Base-by-base conservation (phyloP, 2,888 invertebrate genomes). In the Dynastes hyllus region DNA sequence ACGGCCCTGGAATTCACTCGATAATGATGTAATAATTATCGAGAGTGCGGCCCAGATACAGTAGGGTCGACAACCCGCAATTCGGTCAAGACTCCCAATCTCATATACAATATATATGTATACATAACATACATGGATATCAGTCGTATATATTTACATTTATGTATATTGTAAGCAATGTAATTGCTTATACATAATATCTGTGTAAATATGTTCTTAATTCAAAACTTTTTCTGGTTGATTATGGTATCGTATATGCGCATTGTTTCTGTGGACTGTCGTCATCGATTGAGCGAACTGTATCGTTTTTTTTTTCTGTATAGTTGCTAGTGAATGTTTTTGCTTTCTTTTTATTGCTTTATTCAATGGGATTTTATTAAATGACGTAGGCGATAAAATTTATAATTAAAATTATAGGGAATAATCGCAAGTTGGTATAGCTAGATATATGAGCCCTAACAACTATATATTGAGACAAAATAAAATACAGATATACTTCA, bases 81-180 rank as follows among this genome's bases (percentile, higher is more conserved):
- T 87, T 88, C 86, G 88, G 87, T 86, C 85, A 86, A 87, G 85
- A 86, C 87, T 88, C 82, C 78, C 81, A 79, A 81, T 70, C 79
- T 76, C 53, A 76, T 76, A 51, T 22, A 22, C 22, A 22, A 22
- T 22, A 22, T 22, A 22, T 37, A 37, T 37, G 32, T 53, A 53
- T 76, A 50, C 81, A 45, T 77, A 71, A 82, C 58, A 67, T 53
- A 67, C 67, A 67, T 66, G 50, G 29, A 73, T 29, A 37, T 32
- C 55, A n/a, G 55, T 45, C 51, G 50, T 78, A 73, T 73, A 51
- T 67, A 79, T 73, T 70, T 32, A 50, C 55, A 45, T 71, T 40
- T 11, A 71, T 71, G 32, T 53, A 53, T 53, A 71, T 71, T 65
- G 63, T 65, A 11, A 32, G 6, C 37, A 32, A 66, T 66, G 66